phyloP scores from a whole-genome alignment of 2,888 invertebrate species.

The Brassicogethes aeneus region DNA sequence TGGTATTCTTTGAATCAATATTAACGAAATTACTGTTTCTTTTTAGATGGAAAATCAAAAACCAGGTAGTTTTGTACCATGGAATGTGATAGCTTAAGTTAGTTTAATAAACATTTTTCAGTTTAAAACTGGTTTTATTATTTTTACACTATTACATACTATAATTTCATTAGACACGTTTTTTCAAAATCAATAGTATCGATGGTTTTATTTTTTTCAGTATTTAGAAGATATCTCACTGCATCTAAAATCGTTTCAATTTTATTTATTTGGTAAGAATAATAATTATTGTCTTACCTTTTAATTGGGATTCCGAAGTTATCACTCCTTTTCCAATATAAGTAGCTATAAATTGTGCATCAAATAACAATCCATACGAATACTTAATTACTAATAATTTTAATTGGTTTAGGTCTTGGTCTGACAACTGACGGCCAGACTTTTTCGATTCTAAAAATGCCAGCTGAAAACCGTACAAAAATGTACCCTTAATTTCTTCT shows the following conservation, averaged over 20 bases:
- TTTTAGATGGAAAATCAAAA: constrained; percentile 50
- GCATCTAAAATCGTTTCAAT: neutral
- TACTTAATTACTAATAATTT: neutral
- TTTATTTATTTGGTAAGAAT: no score
- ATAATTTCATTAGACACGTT: neutral
- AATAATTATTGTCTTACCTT: no score
- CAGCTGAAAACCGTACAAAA: neutral
- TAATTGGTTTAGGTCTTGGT: neutral
- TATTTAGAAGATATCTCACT: neutral
- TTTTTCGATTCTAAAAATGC: neutral
- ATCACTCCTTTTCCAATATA: neutral
- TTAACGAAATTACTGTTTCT: constrained; percentile 11
- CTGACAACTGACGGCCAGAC: neutral
- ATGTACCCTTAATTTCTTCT: neutral
- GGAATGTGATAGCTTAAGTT: constrained; percentile 48
- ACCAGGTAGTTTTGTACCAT: constrained; percentile 49
- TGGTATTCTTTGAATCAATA: neutral
- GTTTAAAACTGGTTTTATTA: neutral
- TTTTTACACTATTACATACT: neutral
- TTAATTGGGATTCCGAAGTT: neutral
- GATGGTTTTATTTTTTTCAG: neutral
- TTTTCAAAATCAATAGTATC: neutral
- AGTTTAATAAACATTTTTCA: constrained; percentile 2
- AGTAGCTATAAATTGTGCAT: neutral
- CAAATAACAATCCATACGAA: neutral